phyloP scores from a whole-genome alignment of 2,113 vertebrate genomes.

The Sphyrna mokarran region DNA sequence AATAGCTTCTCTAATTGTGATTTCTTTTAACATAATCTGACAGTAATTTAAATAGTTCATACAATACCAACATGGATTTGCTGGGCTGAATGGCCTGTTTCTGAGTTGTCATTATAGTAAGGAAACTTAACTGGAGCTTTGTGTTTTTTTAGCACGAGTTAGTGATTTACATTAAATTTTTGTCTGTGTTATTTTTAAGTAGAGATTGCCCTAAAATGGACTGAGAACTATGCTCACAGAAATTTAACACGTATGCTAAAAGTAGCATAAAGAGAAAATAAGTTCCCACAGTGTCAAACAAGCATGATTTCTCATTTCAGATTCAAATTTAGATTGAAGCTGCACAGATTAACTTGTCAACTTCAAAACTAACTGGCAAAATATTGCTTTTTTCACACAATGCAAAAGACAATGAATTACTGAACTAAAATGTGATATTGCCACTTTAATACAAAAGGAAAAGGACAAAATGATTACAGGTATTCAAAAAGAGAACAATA shows the following conservation, averaged over 20 bases:
- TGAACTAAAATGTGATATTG: not conserved
- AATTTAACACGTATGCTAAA: not conserved
- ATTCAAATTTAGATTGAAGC: not conserved
- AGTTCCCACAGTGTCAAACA: not conserved
- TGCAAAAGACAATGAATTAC: not conserved
- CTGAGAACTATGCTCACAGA: not conserved
- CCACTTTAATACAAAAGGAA: not conserved
- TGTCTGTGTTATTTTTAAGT: not conserved
- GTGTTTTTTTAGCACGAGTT: not conserved
- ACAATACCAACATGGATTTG: not conserved
- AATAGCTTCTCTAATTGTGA: not conserved
- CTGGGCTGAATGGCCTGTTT: not conserved
- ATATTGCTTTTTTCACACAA: not conserved
- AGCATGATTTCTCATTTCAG: not conserved
- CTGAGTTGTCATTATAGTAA: not conserved
- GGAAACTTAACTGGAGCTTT: not conserved
- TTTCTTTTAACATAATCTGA: not conserved
- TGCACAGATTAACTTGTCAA: not conserved
- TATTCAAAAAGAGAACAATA: not conserved
- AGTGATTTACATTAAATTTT: not conserved
- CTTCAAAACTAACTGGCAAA: slow-evolving; percentile 8
- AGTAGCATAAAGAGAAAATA: not conserved
- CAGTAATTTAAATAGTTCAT: not conserved
- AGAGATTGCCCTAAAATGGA: not conserved
- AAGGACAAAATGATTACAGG: not conserved